A percentile compares a stretch with the other conserved stretches of the same genome.
Evolutionary conservation across 2,888 invertebrate genomes (phyloP).

Genomic region (Meteorus cinctellus): DNA sequence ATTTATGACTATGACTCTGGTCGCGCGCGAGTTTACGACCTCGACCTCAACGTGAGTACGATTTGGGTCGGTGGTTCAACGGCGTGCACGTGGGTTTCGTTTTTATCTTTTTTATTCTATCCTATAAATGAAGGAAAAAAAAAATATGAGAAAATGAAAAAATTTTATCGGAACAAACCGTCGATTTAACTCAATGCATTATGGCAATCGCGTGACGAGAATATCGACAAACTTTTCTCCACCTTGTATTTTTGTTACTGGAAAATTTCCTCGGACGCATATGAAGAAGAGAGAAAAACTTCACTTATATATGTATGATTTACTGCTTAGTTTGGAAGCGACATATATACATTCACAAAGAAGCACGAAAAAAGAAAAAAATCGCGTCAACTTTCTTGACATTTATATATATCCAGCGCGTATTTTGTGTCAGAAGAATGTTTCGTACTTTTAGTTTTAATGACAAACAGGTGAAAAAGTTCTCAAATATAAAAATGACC

Average conservation of each 20-base stretch:
- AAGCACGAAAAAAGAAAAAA: not conserved
- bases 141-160: not conserved
- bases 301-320: not conserved
- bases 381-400: not conserved
- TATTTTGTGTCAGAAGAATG: not conserved
- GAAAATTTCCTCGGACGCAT: constrained; percentile 26
- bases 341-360: not conserved
- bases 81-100: constrained; percentile 26
- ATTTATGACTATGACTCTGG: constrained; percentile 18
- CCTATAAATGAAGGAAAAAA: not conserved
- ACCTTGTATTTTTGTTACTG: not conserved
- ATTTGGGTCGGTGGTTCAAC: constrained; percentile 31
- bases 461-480: not conserved
- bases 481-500: not conserved
- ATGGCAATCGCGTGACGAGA: constrained; percentile 33
- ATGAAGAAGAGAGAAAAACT: not conserved
- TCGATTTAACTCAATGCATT: constrained; percentile 38
- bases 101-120: constrained; percentile 23
- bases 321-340: no score
- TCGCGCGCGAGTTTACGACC: constrained; percentile 25
- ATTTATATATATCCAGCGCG: not conserved
- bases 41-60: constrained; percentile 34
- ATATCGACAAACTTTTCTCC: constrained; percentile 27
- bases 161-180: constrained; percentile 36
- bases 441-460: not conserved